These are phyloP conservation scores for Atherinosoma microstoma DNA, from an alignment of 2,797 vertebrate genomes.

Conservation along the genomic window DNA sequence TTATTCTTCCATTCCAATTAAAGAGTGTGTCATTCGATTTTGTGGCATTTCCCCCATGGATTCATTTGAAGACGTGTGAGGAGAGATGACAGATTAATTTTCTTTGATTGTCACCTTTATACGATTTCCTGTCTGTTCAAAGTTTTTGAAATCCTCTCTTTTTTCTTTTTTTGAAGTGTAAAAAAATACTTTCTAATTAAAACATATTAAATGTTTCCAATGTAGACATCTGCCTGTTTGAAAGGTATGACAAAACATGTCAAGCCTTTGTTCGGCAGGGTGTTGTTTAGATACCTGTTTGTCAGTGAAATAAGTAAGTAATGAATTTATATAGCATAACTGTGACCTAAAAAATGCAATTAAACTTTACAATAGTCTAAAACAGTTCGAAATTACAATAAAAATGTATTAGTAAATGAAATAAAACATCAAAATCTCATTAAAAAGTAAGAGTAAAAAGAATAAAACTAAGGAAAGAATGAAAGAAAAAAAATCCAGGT, in stretches of 20 bases:
- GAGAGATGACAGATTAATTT: conserved; percentile 16
- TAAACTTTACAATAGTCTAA: too few species aligned
- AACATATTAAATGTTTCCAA: background rate
- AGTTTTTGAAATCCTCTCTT: background rate
- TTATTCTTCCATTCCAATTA: conserved; percentile 15
- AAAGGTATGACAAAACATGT: conserved; percentile 11
- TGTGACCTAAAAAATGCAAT: too few species aligned
- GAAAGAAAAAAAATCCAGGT: conserved; percentile 40
- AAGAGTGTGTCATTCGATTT: conserved; percentile 15
- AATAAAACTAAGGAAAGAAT: too few species aligned
- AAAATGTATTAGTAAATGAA: too few species aligned
- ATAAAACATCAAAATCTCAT: too few species aligned
- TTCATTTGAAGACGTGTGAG: conserved; percentile 14
- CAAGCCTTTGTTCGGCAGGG: background rate
- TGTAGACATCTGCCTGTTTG: background rate
- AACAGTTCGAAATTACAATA: too few species aligned
- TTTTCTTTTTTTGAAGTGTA: background rate
- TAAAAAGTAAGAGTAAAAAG: too few species aligned
- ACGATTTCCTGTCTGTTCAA: background rate
- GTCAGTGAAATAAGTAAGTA: too few species aligned
- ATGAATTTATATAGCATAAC: too few species aligned
- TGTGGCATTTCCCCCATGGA: conserved; percentile 15
- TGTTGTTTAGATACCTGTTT: conserved; percentile 18
- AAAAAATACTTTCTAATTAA: conserved; percentile 15
- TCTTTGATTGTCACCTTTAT: background rate